Percentiles rank a stretch among this genome's conserved stretches.
phyloP scores from a whole-genome alignment of 2,888 invertebrate species.

The Archips crataeganus region DNA sequence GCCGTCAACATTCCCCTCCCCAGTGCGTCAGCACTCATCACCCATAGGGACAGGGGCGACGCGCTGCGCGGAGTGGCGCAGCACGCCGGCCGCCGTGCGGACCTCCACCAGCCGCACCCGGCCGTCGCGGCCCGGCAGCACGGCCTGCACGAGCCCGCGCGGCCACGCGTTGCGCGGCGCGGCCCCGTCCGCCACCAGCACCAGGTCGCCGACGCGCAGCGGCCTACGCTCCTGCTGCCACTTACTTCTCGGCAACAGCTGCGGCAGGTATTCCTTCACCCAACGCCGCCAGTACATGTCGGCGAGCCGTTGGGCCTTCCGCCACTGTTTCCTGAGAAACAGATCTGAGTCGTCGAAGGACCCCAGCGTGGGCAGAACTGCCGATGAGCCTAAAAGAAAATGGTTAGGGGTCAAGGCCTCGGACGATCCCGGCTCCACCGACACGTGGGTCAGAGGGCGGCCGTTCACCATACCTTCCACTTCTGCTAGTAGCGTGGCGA shows the following conservation, averaged over 20 bases:
- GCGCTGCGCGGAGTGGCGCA: not conserved
- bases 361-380: constrained; percentile 28
- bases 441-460: constrained; percentile 21
- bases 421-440: constrained; percentile 22
- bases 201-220: not conserved
- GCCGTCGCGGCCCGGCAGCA: not conserved
- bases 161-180: too few relatives aligned
- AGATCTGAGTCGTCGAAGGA: constrained; percentile 29
- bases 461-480: not conserved
- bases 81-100: not conserved
- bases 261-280: constrained; percentile 4
- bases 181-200: not conserved
- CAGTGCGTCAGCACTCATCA: constrained; percentile 7
- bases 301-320: constrained; percentile 34
- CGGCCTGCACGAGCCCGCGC: not conserved
- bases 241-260: constrained; percentile 1
- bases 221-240: constrained; percentile 4
- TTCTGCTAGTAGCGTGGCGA: not conserved
- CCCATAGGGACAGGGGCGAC: not conserved
- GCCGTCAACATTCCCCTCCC: constrained; percentile 1
- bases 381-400: constrained; percentile 47
- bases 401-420: constrained; percentile 49
- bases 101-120: not conserved
- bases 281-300: constrained; percentile 36
- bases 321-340: constrained; percentile 42